Percentiles rank a stretch among this genome's conserved stretches.
Conservation (phyloP, 2,888 invertebrate genomes). For the Melanostoma mellinum region DNA sequence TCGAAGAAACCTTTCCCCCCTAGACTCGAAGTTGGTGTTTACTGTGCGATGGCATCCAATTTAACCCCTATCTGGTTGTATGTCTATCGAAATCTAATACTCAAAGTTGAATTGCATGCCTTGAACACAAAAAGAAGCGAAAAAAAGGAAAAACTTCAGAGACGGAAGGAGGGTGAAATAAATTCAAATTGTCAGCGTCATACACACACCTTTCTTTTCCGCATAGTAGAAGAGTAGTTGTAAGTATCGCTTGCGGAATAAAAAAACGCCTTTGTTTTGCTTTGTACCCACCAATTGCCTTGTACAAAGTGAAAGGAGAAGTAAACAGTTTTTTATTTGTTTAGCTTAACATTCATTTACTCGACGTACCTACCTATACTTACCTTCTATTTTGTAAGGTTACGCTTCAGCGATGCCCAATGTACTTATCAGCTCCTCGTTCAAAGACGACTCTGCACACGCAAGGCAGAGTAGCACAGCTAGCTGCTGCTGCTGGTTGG, state of each 20-base stretch:
- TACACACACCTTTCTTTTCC: slow-evolving; percentile 68
- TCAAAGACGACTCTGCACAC: slow-evolving; percentile 14
- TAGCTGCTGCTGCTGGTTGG: background rate
- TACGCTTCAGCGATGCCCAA: slow-evolving; percentile 43
- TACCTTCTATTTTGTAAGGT: slow-evolving; percentile 18
- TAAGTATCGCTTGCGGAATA: background rate
- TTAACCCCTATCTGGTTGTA: slow-evolving; percentile 56
- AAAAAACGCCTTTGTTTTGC: slow-evolving; percentile 2
- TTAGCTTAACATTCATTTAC: slow-evolving; percentile 1
- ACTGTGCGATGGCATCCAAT: slow-evolving; percentile 37
- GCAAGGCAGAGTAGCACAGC: background rate
- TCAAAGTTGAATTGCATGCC: slow-evolving; percentile 40
- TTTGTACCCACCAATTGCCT: background rate
- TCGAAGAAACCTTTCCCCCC: slow-evolving; percentile 25
- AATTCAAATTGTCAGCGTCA: slow-evolving; percentile 47
- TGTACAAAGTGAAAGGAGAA: slow-evolving; percentile 67
- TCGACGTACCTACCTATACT: no score
- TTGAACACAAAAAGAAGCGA: background rate
- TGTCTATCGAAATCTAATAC: slow-evolving; percentile 49
- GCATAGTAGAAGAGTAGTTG: slow-evolving; percentile 46
- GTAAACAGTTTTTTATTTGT: slow-evolving; percentile 29
- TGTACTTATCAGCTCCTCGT: slow-evolving; percentile 2
- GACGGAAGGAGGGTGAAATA: background rate
- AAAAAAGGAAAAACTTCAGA: background rate
- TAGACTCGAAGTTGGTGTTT: background rate